These are phyloP conservation scores for Sarcophaga subvicina DNA, from an alignment of 2,888 invertebrate species.

Conservation along the genomic window DNA sequence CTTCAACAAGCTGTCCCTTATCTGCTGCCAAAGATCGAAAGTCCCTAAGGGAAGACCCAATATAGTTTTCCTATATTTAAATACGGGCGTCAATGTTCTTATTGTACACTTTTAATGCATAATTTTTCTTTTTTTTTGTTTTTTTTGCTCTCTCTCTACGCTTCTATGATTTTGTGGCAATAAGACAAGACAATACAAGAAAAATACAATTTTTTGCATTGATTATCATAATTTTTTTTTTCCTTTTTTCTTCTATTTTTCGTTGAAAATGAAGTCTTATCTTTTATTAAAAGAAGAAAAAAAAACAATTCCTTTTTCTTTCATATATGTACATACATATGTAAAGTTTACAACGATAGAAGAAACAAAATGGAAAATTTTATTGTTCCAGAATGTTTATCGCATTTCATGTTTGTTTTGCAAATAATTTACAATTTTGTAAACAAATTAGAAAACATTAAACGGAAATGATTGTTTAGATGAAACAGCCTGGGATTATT, in stretches of 20 bases:
- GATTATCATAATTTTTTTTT: constrained; percentile 22
- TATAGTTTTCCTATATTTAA: constrained; percentile 12
- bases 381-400: neutral
- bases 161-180: constrained; percentile 19
- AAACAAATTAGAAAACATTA: constrained; percentile 20
- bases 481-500: neutral
- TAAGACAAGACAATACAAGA: constrained; percentile 17
- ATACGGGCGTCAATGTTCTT: constrained; percentile 37
- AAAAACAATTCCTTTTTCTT: constrained; percentile 8
- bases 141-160: constrained; percentile 6
- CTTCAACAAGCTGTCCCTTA: too few relatives aligned
- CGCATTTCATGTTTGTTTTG: neutral
- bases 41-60: neutral
- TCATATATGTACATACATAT: too few relatives aligned
- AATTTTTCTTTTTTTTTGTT: neutral
- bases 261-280: constrained; percentile 43
- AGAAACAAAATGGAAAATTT: neutral
- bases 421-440: neutral
- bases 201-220: constrained; percentile 56
- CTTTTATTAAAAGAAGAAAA: constrained; percentile 29
- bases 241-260: neutral
- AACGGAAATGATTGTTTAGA: constrained; percentile 58
- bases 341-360: neutral
- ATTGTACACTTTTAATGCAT: neutral
- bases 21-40: too few relatives aligned